These are phyloP conservation scores for Apodemus speciosus DNA, from an alignment of 2,113 vertebrate genomes.

Conservation along the genomic window DNA sequence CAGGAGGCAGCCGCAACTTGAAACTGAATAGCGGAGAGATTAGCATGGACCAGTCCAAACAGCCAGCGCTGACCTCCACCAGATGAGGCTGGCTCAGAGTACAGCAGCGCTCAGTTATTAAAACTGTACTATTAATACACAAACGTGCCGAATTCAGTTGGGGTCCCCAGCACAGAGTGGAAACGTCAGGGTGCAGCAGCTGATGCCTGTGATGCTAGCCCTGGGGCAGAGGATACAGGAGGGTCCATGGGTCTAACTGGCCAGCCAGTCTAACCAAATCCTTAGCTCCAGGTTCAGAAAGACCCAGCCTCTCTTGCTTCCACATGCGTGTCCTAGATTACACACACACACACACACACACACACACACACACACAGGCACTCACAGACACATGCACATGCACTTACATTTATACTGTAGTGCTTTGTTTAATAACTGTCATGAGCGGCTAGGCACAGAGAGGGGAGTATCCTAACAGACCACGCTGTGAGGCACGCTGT, in stretches of 20 bases:
- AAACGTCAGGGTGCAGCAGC: neutral
- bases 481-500: neutral
- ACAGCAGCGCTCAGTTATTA: neutral
- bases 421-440: neutral
- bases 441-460: neutral
- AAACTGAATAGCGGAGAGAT: constrained; percentile 35
- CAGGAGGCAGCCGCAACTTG: constrained; percentile 38
- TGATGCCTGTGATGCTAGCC: neutral
- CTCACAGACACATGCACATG: too few species aligned
- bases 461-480: neutral
- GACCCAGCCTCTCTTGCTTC: neutral
- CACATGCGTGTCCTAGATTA: neutral
- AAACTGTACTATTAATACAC: neutral
- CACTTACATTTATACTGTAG: neutral
- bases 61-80: neutral
- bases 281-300: neutral
- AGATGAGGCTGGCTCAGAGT: neutral
- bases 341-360: neutral
- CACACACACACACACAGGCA: neutral
- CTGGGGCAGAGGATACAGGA: too few species aligned
- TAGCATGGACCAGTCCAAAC: neutral
- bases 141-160: neutral
- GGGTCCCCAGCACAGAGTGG: neutral
- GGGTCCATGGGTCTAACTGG: neutral
- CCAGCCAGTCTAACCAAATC: neutral